Evolutionary conservation across 2,888 invertebrate species (phyloP), one percentile per base, ranked within the genome.

Genomic region (Agapostemon virescens): DNA sequence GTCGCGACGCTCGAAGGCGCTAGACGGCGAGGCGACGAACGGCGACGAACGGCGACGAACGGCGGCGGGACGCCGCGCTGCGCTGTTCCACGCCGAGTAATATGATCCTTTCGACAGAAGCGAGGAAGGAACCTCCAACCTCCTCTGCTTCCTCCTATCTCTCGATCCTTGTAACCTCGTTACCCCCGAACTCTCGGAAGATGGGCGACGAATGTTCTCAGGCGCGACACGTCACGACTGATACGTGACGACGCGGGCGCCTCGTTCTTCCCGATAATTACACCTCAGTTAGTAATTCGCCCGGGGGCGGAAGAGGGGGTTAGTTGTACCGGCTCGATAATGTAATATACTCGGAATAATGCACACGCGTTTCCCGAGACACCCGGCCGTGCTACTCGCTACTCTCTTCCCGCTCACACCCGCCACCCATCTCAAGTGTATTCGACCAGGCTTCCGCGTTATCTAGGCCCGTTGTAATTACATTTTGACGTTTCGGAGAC

Each of bases 201-300:
- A 84, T 63, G 79, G 55, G 83, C 77, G 77, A 84, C 84, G 85
- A 84, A 78, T 77, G 85, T 77, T 77, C 73, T 77, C 69, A 74
- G 73, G 76, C 84, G 68, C 80, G 79, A 81, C 71, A 74, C 80
- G 79, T 77, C 78, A 42, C 66, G 73, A 63, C 71, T 82, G 80
- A 80, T 84, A 83, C 84, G 86, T 75, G 82, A 80, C 85, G 86
- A 79, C 82, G 69, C 67, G 75, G 79, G 69, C 58, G 74, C 73
- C 70, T 74, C 75, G 58, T 78, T 84, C 81, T 75, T 84, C 83
- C 80, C 88, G 86, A 89, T 89, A 89, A 89, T 89, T 89, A 88
- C 85, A 84, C 86, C 83, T 83, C 86, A 81, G 84, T 86, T 85
- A 70, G 67, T 71, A 74, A 79, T 79, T 72, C 78, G 68, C 45